Evolutionary conservation across 1,140 invertebrate genomes (phyloP).

Genomic region (Camponotus floridanus): DNA sequence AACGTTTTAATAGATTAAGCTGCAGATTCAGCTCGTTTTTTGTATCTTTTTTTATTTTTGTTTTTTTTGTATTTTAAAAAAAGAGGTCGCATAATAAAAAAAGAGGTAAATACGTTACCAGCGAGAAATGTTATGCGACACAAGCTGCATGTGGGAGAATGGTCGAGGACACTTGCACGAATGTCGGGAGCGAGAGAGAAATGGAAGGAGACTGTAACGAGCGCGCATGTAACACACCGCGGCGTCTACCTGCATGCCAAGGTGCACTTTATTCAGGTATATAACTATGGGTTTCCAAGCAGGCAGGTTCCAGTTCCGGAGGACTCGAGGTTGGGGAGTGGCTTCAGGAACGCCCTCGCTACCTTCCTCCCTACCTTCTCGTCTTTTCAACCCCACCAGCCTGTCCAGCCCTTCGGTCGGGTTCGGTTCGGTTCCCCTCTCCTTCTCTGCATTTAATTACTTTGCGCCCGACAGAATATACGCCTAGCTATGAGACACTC

Average conservation of each 20-base stretch:
- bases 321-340: slow-evolving; percentile 79
- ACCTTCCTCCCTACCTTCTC: slow-evolving; percentile 72
- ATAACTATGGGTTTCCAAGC: slow-evolving; percentile 67
- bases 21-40: not conserved
- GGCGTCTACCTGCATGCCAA: slow-evolving; percentile 62
- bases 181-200: slow-evolving; percentile 11
- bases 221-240: slow-evolving; percentile 41
- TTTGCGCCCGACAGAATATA: slow-evolving; percentile 73
- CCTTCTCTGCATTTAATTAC: slow-evolving; percentile 80
- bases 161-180: slow-evolving; percentile 46
- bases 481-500: slow-evolving; percentile 71
- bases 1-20: slow-evolving; percentile 1
- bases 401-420: slow-evolving; percentile 71
- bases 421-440: slow-evolving; percentile 62
- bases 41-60: slow-evolving; percentile 23
- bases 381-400: slow-evolving; percentile 59
- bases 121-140: slow-evolving; percentile 60
- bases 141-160: slow-evolving; percentile 40
- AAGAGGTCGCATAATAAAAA: slow-evolving; percentile 27
- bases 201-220: slow-evolving; percentile 35
- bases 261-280: slow-evolving; percentile 65
- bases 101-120: slow-evolving; percentile 21
- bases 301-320: slow-evolving; percentile 71
- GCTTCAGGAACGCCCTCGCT: slow-evolving; percentile 83
- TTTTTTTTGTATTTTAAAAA: not conserved